Evolutionary conservation across 2,797 vertebrate genomes (phyloP).

Genomic region (Myotis daubentonii): DNA sequence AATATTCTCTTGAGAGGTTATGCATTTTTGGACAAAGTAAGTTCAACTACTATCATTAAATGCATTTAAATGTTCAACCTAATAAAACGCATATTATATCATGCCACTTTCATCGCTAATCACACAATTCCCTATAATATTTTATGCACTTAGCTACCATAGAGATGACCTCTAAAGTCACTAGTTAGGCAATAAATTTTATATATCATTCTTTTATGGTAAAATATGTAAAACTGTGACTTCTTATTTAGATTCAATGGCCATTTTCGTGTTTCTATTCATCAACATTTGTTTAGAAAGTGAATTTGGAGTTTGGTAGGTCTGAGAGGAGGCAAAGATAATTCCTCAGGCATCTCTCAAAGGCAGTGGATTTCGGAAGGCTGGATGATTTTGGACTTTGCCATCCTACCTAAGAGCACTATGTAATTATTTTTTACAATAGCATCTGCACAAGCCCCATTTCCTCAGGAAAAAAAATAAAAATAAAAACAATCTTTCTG

Average conservation of each 20-base stretch:
- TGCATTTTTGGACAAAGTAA: conserved; percentile 73
- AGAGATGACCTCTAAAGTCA: conserved; percentile 83
- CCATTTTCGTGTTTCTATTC: conserved; percentile 76
- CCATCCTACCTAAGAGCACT: not conserved
- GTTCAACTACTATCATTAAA: conserved; percentile 80
- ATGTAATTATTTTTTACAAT: not conserved
- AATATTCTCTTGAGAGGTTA: conserved; percentile 77
- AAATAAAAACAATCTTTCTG: not conserved
- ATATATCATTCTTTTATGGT: conserved; percentile 79
- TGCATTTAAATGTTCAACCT: conserved; percentile 73
- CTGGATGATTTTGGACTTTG: not conserved
- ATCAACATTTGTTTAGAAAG: conserved; percentile 71
- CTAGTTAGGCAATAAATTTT: conserved; percentile 83
- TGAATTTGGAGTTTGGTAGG: conserved; percentile 37
- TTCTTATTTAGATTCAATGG: conserved; percentile 69
- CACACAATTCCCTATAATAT: conserved; percentile 82
- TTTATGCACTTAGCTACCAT: conserved; percentile 82
- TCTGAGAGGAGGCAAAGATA: not conserved
- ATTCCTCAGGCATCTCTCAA: conserved; percentile 16
- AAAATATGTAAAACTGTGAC: conserved; percentile 78
- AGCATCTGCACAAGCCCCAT: not conserved
- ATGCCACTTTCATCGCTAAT: conserved; percentile 79
- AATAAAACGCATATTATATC: conserved; percentile 80
- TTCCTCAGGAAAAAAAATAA: not conserved
- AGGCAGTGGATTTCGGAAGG: conserved; percentile 31